These are phyloP conservation scores for Bursaphelenchus okinawaensis DNA, from an alignment of 2,888 invertebrate genomes.

Conservation along the genomic window DNA sequence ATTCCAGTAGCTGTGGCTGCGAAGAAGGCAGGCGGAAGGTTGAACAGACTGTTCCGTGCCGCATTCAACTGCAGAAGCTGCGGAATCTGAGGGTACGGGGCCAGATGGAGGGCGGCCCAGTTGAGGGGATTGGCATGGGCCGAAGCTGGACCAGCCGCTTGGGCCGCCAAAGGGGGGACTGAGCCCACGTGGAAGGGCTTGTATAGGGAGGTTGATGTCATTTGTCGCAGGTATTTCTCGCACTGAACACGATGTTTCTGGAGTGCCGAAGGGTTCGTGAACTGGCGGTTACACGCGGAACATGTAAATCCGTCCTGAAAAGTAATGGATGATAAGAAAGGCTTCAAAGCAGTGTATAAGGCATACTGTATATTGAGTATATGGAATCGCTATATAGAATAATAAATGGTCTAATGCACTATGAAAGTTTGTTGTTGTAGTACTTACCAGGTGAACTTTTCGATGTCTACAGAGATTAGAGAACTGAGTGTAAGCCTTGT, in stretches of 20 bases:
- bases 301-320: slow-evolving; percentile 29
- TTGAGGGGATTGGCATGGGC: slow-evolving; percentile 1
- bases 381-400: too few species aligned
- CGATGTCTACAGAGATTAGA: slow-evolving; percentile 99
- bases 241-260: slow-evolving; percentile 94
- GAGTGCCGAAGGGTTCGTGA: slow-evolving; percentile 82
- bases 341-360: too few species aligned
- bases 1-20: slow-evolving; percentile 15
- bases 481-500: slow-evolving; percentile 97
- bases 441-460: slow-evolving; percentile 82
- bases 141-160: slow-evolving; percentile 9
- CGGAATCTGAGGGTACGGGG: slow-evolving; percentile 16
- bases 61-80: slow-evolving; percentile 38
- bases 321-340: too few species aligned
- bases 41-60: not conserved
- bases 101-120: slow-evolving; percentile 7
- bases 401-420: too few species aligned
- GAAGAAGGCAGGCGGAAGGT: slow-evolving; percentile 10
- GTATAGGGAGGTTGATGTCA: slow-evolving; percentile 29
- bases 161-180: not conserved
- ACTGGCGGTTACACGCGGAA: slow-evolving; percentile 58
- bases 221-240: slow-evolving; percentile 62
- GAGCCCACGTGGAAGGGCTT: slow-evolving; percentile 24
- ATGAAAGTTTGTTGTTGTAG: not conserved
- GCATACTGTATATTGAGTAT: too few species aligned